These are phyloP conservation scores for Trissolcus japonicus DNA, from an alignment of 2,888 invertebrate species.

Conservation along the genomic window DNA sequence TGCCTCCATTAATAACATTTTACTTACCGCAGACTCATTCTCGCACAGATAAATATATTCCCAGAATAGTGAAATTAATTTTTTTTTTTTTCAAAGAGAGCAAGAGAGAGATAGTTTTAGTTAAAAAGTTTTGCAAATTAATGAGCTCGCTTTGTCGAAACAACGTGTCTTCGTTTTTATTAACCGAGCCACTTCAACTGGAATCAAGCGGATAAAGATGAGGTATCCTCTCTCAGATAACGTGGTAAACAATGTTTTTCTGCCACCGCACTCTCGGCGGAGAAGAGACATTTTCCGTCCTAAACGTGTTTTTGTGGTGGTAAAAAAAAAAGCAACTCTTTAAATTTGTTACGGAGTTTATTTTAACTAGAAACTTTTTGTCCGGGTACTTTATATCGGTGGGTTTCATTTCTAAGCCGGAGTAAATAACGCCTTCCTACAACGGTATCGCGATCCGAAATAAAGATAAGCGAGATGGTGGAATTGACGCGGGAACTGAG, in stretches of 20 bases:
- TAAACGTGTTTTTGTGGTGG: too few relatives aligned
- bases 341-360: neutral
- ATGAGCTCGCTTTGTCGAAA: constrained; percentile 12
- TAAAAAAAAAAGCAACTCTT: too few relatives aligned
- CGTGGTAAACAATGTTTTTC: neutral
- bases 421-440: too few relatives aligned
- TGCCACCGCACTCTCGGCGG: neutral
- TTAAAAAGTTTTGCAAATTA: constrained; percentile 15
- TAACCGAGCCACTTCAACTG: neutral
- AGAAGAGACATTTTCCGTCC: too few relatives aligned
- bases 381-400: too few relatives aligned
- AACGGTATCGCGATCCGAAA: too few relatives aligned
- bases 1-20: constrained; percentile 52
- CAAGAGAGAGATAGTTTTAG: neutral
- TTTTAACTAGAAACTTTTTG: too few relatives aligned
- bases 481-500: too few relatives aligned
- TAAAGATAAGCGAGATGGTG: too few relatives aligned
- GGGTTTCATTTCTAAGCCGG: too few relatives aligned
- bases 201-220: neutral
- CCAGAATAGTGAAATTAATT: neutral
- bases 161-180: constrained; percentile 4
- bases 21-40: constrained; percentile 31
- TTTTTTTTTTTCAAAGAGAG: too few relatives aligned
- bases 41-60: constrained; percentile 35
- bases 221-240: constrained; percentile 1